phyloP scores from a whole-genome alignment of 1,140 invertebrate genomes.

The Aphelinus certus region DNA sequence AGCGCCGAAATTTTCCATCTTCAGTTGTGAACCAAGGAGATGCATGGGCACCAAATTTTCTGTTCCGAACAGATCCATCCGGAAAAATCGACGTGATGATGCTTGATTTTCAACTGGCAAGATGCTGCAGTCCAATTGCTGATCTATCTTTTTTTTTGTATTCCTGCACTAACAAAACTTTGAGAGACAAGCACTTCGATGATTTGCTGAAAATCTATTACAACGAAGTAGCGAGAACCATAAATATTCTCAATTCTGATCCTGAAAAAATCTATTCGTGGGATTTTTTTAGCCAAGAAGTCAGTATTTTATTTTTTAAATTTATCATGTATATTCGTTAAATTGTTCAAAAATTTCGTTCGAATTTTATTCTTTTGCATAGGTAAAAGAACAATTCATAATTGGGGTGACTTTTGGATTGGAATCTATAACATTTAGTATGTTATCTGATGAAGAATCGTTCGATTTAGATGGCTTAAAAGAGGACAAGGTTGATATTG shows the following conservation, averaged over 20 bases:
- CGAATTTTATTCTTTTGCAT: too few relatives aligned
- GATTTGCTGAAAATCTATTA: conserved; percentile 70
- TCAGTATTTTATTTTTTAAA: conserved; percentile 36
- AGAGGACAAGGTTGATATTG: conserved; percentile 56
- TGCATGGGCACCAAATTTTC: conserved; percentile 78
- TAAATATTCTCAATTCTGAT: conserved; percentile 70
- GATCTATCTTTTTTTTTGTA: conserved; percentile 75
- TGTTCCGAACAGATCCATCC: conserved; percentile 65
- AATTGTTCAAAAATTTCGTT: too few relatives aligned
- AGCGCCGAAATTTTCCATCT: conserved; percentile 44
- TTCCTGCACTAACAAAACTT: conserved; percentile 69
- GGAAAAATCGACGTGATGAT: conserved; percentile 65
- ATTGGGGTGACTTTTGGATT: conserved; percentile 72
- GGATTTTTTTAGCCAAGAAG: conserved; percentile 59
- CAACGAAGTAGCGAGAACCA: conserved; percentile 65
- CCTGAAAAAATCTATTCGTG: conserved; percentile 69
- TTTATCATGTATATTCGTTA: conserved; percentile 7
- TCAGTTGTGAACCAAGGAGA: conserved; percentile 77
- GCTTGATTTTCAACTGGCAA: conserved; percentile 76
- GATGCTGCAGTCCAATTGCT: conserved; percentile 69
- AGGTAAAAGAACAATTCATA: conserved; percentile 70
- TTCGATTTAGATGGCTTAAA: conserved; percentile 70
- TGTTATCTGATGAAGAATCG: conserved; percentile 69
- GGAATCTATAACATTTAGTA: conserved; percentile 71
- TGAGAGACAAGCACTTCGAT: conserved; percentile 69